Evolutionary conservation across 2,797 vertebrate species (phyloP).

Genomic region (Gymnoscopelus braueri): DNA sequence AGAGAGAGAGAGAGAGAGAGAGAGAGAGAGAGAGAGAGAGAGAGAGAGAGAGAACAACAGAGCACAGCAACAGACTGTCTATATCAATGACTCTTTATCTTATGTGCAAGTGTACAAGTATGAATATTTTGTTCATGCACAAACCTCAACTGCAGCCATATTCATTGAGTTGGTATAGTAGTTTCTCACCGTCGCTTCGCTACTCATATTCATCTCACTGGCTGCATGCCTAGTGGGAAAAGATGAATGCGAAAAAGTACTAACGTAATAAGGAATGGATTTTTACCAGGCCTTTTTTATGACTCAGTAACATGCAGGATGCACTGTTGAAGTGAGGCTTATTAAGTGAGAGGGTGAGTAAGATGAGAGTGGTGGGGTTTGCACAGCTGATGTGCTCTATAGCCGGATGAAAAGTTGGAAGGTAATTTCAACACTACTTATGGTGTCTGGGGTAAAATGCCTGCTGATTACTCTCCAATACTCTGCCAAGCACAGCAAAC

Average conservation of each 20-base stretch:
- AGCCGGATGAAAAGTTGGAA: slow-evolving; percentile 10
- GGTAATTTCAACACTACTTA: slow-evolving; percentile 35
- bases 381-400: slow-evolving; percentile 27
- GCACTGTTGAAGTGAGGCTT: slow-evolving; percentile 33
- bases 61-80: no score
- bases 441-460: slow-evolving; percentile 25
- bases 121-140: no score
- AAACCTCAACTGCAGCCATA: no score
- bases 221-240: slow-evolving; percentile 6
- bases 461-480: not conserved
- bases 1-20: no score
- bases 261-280: slow-evolving; percentile 25
- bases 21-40: no score
- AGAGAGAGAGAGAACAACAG: no score
- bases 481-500: not conserved
- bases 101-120: no score
- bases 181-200: not conserved
- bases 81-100: no score
- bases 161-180: no score
- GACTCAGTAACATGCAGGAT: slow-evolving; percentile 14
- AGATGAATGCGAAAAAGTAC: slow-evolving; percentile 19
- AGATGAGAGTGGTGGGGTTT: slow-evolving; percentile 5
- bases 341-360: slow-evolving; percentile 20
- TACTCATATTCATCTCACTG: slow-evolving; percentile 16
- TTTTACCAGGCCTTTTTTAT: slow-evolving; percentile 31